A percentile compares a stretch with the other conserved stretches of the same genome.
Conservation (phyloP, 2,888 invertebrate species). For the Rhamnusium bicolor region DNA sequence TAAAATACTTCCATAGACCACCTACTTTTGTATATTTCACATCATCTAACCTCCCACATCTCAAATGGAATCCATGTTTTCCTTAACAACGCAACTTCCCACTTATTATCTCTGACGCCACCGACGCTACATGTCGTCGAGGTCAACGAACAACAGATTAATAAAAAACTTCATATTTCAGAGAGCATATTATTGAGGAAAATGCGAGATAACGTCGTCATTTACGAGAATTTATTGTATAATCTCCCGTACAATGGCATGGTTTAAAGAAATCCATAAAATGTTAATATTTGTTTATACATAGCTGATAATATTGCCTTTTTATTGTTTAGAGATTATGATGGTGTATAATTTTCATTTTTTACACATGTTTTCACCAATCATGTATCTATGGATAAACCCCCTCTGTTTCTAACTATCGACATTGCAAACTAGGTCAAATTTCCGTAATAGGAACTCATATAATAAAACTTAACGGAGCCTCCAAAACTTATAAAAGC, state of each 20-base stretch:
- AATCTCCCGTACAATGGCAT: not conserved
- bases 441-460: not conserved
- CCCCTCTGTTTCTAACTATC: not conserved
- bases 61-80: not conserved
- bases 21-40: too few species aligned
- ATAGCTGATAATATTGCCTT: not conserved
- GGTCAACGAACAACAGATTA: not conserved
- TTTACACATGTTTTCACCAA: not conserved
- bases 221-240: not conserved
- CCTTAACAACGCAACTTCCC: not conserved
- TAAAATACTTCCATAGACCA: too few species aligned
- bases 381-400: not conserved
- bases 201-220: not conserved
- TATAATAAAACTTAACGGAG: slow-evolving; percentile 15
- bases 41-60: not conserved
- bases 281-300: not conserved
- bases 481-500: slow-evolving; percentile 12
- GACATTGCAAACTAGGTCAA: slow-evolving; percentile 5
- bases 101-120: not conserved
- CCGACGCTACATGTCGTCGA: not conserved
- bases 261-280: not conserved
- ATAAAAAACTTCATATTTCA: not conserved
- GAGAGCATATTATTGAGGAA: not conserved
- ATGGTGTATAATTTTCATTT: not conserved
- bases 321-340: too few species aligned